Base-by-base conservation (phyloP, 2,797 vertebrate species). In the Lithobates pipiens region DNA sequence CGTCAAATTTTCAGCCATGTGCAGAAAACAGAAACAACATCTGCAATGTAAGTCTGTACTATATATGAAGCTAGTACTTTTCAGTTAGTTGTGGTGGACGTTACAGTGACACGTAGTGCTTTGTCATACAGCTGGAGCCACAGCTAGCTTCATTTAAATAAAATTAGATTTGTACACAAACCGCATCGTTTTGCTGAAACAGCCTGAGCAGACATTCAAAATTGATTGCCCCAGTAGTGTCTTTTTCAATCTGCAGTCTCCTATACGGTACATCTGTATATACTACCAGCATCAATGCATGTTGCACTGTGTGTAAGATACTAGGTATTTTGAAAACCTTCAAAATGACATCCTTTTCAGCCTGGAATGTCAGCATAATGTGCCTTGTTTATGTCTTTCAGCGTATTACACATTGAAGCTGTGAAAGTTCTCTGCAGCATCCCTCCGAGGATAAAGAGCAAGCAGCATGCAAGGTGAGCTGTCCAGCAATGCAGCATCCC, bases 401-500 rank as follows among this genome's bases (percentile, higher is more conserved):
- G 63, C 63, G 36, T 75, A 23, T 13, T 54, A 63, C 13, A 67
- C 34, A 34, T 21, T 13, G 72, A 83, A 57, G 69, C 27, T 70
- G 16, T 50, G 29, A 84, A 87, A 83, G 81, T 87, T 63, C 10
- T 70, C 81, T 87, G 81, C 86, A 87, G 61, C 75, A 75, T 80
- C 63, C 61, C 76, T 69, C 23, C 69, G 75, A 78, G 81, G 25
- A 69, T 75, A 86, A n/a, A 44, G 68, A 75, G 70, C 80, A 83
- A 70, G 78, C 42, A 75, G 32, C 32, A 61, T 69, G 44, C 86
- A 83, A 80, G 86, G 76, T 87, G 71, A 83, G 81, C 67, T 46
- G 81, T 87, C 81, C 63, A 69, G 81, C 81, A 87, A 74, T 84
- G 81, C 81, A 83, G 81, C 71, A 87, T 83, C 85, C 76, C 70